A percentile compares a stretch with the other conserved stretches of the same genome.
These are phyloP conservation scores for Glaucidium brasilianum DNA, from an alignment of 2,113 vertebrate genomes.

Conservation along the genomic window DNA sequence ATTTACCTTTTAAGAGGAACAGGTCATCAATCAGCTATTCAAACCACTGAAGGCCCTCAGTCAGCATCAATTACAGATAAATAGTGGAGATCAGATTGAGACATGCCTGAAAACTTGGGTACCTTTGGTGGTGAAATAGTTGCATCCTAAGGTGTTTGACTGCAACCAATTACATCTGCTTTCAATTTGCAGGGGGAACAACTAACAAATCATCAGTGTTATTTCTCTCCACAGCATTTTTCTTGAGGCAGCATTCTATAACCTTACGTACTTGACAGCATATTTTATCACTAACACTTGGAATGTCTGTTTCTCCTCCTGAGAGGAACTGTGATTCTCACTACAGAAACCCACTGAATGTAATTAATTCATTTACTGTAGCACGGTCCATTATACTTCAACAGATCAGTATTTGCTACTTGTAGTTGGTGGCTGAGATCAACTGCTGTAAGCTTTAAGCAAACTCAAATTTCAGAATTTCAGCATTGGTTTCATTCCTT, in stretches of 20 bases:
- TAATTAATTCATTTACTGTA: neutral
- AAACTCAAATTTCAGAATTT: neutral
- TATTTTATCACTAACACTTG: constrained; percentile 33
- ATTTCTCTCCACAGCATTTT: neutral
- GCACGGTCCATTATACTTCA: neutral
- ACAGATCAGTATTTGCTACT: neutral
- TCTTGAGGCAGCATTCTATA: constrained; percentile 1
- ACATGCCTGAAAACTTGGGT: neutral
- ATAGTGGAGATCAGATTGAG: neutral
- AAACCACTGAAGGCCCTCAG: neutral
- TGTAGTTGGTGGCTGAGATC: neutral
- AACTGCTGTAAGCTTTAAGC: neutral
- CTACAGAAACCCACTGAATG: neutral
- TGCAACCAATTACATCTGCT: constrained; percentile 19
- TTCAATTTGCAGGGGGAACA: constrained; percentile 26
- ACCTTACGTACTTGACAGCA: neutral
- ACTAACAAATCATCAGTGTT: neutral
- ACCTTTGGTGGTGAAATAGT: neutral
- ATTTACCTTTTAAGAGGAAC: neutral
- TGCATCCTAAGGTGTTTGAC: neutral
- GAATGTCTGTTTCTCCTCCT: neutral
- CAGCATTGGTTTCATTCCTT: neutral
- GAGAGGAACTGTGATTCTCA: neutral
- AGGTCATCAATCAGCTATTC: neutral
- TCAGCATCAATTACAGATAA: neutral